Base-by-base conservation (phyloP, 2,113 vertebrate species). In the Forbesichthys papilliferus region DNA sequence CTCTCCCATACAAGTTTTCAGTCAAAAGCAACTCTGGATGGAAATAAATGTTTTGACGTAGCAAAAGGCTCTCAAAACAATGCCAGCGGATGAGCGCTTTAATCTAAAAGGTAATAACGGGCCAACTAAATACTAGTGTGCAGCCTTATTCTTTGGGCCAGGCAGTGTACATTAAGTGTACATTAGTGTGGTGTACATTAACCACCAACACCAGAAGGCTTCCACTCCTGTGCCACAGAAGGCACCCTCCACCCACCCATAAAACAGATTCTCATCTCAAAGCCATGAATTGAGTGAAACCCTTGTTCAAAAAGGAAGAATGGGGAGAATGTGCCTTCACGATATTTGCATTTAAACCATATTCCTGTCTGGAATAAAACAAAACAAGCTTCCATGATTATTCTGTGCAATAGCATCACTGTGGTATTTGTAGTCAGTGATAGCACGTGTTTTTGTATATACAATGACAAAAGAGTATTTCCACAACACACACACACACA, bases 201-300 rank as follows among this genome's bases (percentile, higher is more conserved):
- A 53, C 57, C 53, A 47, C 13, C 53, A 61, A 20, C 33, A 74
- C 65, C 64, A 74, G 61, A 81, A 74, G 68, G 76, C 49, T 27
- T 27, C 2, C 2, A 27, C 27, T 49, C 36, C 7, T 36, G 34
- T 54, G 68, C 65, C 64, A 74, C 48, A 71, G 57, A 47, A 18
- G 1, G 9, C 61, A 49, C 42, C 46, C 64, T 36, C 18, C 60
- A 16, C 16, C 8, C n/a, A 16, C 20, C 16, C 4, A 42, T 42
- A 42, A 42, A 42, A 42, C 7, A 42, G 5, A 42, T 42, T 16
- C 58, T 60, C 59, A 73, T 47, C 47, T 65, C 13, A 14, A 59
- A 64, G 12, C 47, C 36, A 55, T 33, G 33, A 51, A 42, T 12
- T 13, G 47, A 20, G 54, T 49, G 46, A 72, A 54, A 74, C 52